A percentile compares a stretch with the other conserved stretches of the same genome.
Conservation (phyloP, 2,888 invertebrate species). For the Nomada ferruginata region DNA sequence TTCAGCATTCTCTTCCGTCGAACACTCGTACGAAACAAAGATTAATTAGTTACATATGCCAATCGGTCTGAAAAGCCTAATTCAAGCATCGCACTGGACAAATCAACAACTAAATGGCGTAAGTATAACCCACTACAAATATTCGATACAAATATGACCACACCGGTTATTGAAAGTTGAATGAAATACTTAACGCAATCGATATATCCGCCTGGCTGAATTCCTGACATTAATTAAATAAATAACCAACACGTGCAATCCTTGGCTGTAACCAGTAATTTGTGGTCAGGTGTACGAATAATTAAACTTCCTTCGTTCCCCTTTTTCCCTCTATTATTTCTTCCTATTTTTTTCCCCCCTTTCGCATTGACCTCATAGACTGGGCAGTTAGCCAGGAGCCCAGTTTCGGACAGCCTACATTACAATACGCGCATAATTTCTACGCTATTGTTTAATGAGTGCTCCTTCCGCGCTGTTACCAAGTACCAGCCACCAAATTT, state of each 20-base stretch:
- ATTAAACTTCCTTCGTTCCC: background rate
- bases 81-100: too few species aligned
- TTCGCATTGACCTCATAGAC: background rate
- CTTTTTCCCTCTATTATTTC: background rate
- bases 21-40: too few species aligned
- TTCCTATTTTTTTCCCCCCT: background rate
- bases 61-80: too few species aligned
- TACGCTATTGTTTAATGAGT: conserved; percentile 26
- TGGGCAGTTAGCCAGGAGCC: conserved; percentile 38
- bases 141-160: too few species aligned
- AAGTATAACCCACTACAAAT: too few species aligned
- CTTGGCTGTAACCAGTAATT: background rate
- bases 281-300: background rate
- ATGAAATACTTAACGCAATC: background rate
- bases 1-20: too few species aligned
- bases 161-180: too few species aligned
- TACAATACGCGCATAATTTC: conserved; percentile 28
- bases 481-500: background rate
- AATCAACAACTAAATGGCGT: too few species aligned
- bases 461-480: background rate
- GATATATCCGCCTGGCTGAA: background rate
- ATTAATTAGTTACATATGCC: too few species aligned
- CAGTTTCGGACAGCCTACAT: background rate
- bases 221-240: background rate
- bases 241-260: background rate